These are phyloP conservation scores for Norana najaformis DNA, from an alignment of 2,888 invertebrate genomes.

Conservation along the genomic window DNA sequence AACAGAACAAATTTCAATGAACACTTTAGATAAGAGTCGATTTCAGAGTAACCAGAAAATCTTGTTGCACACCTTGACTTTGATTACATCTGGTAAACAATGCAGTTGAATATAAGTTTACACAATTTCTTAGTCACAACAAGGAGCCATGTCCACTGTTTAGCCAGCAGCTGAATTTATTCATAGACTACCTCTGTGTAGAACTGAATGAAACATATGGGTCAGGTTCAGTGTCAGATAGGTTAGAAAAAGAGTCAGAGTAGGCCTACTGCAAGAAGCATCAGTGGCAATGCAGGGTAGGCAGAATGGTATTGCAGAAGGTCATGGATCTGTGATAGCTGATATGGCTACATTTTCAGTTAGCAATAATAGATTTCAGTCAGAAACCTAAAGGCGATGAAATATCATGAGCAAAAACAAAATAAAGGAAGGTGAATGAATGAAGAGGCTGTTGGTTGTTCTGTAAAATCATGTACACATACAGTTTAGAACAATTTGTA, in stretches of 20 bases:
- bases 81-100: no score
- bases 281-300: no score
- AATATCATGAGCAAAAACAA: no score
- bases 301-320: no score
- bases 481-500: background rate
- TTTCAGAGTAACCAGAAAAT: background rate
- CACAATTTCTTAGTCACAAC: background rate
- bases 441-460: no score
- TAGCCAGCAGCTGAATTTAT: background rate
- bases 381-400: no score
- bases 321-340: no score
- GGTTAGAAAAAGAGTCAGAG: background rate
- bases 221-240: background rate
- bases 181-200: background rate
- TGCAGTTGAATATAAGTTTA: background rate
- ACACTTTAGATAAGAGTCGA: background rate
- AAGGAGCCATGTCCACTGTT: background rate
- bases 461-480: no score
- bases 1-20: background rate
- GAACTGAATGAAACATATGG: background rate
- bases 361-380: no score
- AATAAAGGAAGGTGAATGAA: no score
- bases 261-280: background rate
- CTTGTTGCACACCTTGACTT: no score
- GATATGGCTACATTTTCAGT: no score